Evolutionary conservation across 2,888 invertebrate genomes (phyloP).

Genomic region (Amblyjoppa proteus): DNA sequence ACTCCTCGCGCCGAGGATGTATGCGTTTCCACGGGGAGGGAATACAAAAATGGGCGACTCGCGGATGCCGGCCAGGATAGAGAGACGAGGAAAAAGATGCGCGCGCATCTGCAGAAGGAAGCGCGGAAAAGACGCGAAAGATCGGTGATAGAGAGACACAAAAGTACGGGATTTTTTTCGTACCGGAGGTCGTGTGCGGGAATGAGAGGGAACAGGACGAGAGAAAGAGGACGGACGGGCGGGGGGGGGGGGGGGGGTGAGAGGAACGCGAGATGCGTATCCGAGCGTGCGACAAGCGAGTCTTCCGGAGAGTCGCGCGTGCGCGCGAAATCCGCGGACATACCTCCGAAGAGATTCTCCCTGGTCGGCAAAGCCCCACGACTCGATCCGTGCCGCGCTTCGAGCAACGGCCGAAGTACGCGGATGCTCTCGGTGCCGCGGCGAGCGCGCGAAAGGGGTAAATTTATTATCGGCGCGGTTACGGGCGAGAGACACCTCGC

Average conservation of each 20-base stretch:
- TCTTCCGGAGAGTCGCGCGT: slow-evolving; percentile 42
- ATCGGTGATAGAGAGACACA: slow-evolving; percentile 31
- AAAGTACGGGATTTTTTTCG: slow-evolving; percentile 5
- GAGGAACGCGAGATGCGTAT: slow-evolving; percentile 61
- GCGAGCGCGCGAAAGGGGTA: slow-evolving; percentile 48
- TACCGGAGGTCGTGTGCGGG: slow-evolving; percentile 11
- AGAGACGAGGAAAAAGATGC: slow-evolving; percentile 18
- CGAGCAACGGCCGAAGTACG: slow-evolving; percentile 34
- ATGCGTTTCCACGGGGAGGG: neutral
- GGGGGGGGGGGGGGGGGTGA: slow-evolving; percentile 12
- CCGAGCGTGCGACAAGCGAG: slow-evolving; percentile 43
- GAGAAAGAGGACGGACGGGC: neutral
- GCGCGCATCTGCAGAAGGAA: neutral
- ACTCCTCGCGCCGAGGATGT: neutral
- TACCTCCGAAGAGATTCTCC: slow-evolving; percentile 44
- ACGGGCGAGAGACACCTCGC: slow-evolving; percentile 38
- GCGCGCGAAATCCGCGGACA: slow-evolving; percentile 46
- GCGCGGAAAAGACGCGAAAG: slow-evolving; percentile 37
- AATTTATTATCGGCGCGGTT: slow-evolving; percentile 58
- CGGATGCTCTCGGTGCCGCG: slow-evolving; percentile 17
- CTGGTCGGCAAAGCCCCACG: slow-evolving; percentile 15
- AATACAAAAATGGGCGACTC: neutral
- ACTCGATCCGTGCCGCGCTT: neutral
- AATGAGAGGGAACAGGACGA: slow-evolving; percentile 15
- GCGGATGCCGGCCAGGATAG: neutral